Base-by-base conservation (phyloP, 1,140 invertebrate species). In the Pogonognathellus flavescens region DNA sequence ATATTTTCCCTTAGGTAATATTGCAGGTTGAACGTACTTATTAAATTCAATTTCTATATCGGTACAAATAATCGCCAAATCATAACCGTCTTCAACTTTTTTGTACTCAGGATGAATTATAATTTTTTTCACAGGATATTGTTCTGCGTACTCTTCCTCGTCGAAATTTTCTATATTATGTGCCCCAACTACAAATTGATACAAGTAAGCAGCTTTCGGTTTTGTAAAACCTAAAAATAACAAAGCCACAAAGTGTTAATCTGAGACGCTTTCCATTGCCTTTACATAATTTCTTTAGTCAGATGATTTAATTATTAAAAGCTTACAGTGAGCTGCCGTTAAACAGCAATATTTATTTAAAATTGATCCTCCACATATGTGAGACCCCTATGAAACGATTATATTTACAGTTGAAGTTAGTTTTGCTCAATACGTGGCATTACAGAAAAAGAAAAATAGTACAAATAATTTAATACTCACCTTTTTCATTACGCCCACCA, bases 251-350 rank as follows among this genome's bases (percentile, higher is more conserved):
- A 20, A n/a, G n/a, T n/a, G n/a, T n/a, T n/a, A n/a, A n/a, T n/a
- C n/a, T n/a, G n/a, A n/a, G n/a, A n/a, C n/a, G n/a, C n/a, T n/a
- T n/a, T n/a, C n/a, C n/a, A n/a, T n/a, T n/a, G n/a, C n/a, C n/a
- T n/a, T n/a, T n/a, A n/a, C n/a, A n/a, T n/a, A n/a, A n/a, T n/a
- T n/a, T n/a, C n/a, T n/a, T n/a, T n/a, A n/a, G n/a, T n/a, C n/a
- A n/a, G n/a, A n/a, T n/a, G n/a, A n/a, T 57, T 57, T 4, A 14
- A 57, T 13, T 16, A 49, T 4, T n/a, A 50, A 13, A 72, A 16
- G 10, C 16, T 11, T 72, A 72, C 66, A 72, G 16, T 72, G 66
- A n/a, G 66, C 66, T 4, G 66, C 66, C n/a, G 66, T 72, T 49
- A 72, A 1, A 10, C 31, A 0, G 16, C 31, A 13, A 9, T 72